Evolutionary conservation across 2,888 invertebrate genomes (phyloP).

Genomic region (Drosophila paucipuncta): DNA sequence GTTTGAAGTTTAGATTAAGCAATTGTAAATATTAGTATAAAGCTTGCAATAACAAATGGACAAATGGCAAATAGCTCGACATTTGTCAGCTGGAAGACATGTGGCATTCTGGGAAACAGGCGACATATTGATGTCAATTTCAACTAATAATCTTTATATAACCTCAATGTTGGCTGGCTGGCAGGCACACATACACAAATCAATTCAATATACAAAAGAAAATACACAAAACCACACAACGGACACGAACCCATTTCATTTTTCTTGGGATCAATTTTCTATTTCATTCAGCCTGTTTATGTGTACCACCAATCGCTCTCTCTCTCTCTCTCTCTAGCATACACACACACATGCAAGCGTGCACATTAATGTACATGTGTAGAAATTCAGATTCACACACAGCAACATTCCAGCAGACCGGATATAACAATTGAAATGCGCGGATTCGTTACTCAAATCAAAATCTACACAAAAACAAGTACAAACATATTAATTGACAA

Average conservation of each 20-base stretch:
- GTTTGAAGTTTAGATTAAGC: slow-evolving; percentile 4
- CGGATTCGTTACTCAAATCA: slow-evolving; percentile 62
- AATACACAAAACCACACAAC: slow-evolving; percentile 18
- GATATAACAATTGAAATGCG: slow-evolving; percentile 80
- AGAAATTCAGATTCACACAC: slow-evolving; percentile 44
- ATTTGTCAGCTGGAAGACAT: slow-evolving; percentile 13
- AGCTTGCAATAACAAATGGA: background rate
- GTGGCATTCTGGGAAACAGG: background rate
- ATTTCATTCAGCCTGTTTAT: slow-evolving; percentile 47
- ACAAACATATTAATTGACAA: background rate
- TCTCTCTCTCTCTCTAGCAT: slow-evolving; percentile 25
- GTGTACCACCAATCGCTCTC: slow-evolving; percentile 37
- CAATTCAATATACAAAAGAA: slow-evolving; percentile 51
- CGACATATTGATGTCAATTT: slow-evolving; percentile 13
- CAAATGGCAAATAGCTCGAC: slow-evolving; percentile 7
- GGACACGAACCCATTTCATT: slow-evolving; percentile 34
- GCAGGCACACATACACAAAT: slow-evolving; percentile 23
- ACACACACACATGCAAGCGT: slow-evolving; percentile 21
- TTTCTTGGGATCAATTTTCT: slow-evolving; percentile 41
- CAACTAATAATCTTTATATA: slow-evolving; percentile 54
- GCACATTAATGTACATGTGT: background rate
- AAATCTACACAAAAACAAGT: slow-evolving; percentile 53
- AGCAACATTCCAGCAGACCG: slow-evolving; percentile 79
- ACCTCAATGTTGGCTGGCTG: slow-evolving; percentile 57
- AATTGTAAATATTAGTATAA: background rate